phyloP scores from a whole-genome alignment of 2,888 invertebrate genomes.

The Nebria brevicollis region DNA sequence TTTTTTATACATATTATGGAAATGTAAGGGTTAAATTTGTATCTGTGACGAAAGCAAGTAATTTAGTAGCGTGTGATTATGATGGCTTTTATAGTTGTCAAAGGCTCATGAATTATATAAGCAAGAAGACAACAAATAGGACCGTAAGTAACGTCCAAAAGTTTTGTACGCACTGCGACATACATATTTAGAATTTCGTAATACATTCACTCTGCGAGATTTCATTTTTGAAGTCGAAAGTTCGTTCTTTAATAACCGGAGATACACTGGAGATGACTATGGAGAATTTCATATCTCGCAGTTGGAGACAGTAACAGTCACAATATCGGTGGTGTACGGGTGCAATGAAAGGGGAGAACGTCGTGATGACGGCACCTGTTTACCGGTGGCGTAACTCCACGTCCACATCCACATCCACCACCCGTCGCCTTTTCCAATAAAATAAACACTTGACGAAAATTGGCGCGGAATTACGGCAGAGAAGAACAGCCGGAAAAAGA shows the following conservation, averaged over 20 bases:
- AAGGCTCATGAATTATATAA: not conserved
- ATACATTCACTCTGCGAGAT: conserved; percentile 13
- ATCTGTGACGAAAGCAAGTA: too few relatives aligned
- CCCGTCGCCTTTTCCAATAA: conserved; percentile 34
- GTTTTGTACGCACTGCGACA: conserved; percentile 28
- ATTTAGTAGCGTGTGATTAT: too few relatives aligned
- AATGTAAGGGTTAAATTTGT: too few relatives aligned
- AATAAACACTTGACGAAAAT: conserved; percentile 44
- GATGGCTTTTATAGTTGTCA: not conserved
- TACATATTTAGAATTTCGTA: conserved; percentile 31
- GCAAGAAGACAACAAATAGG: not conserved
- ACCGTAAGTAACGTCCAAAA: conserved; percentile 19
- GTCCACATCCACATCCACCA: not conserved
- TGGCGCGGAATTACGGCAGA: conserved; percentile 7
- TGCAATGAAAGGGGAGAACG: not conserved
- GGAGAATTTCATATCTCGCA: conserved; percentile 38
- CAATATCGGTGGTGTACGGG: not conserved
- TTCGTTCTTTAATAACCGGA: conserved; percentile 41
- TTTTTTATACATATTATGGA: too few relatives aligned
- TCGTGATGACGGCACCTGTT: not conserved
- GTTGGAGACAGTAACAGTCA: not conserved
- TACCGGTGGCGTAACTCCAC: conserved; percentile 2
- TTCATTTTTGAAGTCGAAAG: conserved; percentile 25
- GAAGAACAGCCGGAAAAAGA: conserved; percentile 26
- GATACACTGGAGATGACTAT: conserved; percentile 39